Evolutionary conservation across 2,888 invertebrate species (phyloP), one percentile per base, ranked within the genome.

Genomic region (Orthosia gracilis): DNA sequence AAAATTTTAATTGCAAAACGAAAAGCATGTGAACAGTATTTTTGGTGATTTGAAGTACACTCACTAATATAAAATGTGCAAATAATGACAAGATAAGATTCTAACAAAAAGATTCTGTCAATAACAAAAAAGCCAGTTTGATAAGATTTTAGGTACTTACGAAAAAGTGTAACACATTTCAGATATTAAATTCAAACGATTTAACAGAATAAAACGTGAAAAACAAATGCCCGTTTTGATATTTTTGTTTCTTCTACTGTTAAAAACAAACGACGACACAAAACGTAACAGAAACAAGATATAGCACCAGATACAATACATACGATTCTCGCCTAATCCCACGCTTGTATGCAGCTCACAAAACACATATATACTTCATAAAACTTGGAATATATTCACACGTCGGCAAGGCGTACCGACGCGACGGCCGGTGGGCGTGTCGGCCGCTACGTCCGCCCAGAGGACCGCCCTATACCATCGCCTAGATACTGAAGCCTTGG

Each of bases 391-490:
- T 78, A 84, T 74, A 77, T 84, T 78, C 75, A 78, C 85, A 84
- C 84, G 85, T 65, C 72, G 59, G 63, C 66, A 82, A 85, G 83
- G 83, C 79, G 79, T 80, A 59, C 66, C 82, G 73, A 72, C 90
- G 83, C 89, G 89, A 89, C 92, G 84, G 84, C 94, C 91, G 82
- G 85, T 94, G 95, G 95, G 96, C 95, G 96, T 95, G 95, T 92
- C 94, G 78, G 78, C 57, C 54, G 17, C 61, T 81, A 86, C 87
- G 87, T 87, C 92, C 95, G 95, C 96, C 95, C 94, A 94, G 93
- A 90, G 85, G 92, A 93, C 94, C 94, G 93, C 88, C 94, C 88
- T 87, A 85, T 80, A 78, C 76, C 82, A 82, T 78, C 85, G 78
- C 80, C 87, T 85, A 88, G 89, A 87, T 88, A 89, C 79, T 85